These are phyloP conservation scores for Aplidium turbinatum DNA, from an alignment of 23 tunicate genomes.

Conservation along the genomic window DNA sequence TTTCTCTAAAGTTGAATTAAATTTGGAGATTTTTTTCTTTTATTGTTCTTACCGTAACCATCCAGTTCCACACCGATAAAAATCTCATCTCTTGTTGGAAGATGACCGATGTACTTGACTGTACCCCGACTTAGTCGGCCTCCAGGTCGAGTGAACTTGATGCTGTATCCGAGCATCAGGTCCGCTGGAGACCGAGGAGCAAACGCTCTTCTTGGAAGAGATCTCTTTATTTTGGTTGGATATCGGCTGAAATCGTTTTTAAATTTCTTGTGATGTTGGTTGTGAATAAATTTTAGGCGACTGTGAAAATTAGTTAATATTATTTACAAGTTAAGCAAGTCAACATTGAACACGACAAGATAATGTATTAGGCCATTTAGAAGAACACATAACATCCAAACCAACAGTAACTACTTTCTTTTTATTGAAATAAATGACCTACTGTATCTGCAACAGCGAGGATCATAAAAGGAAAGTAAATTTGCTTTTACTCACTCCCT, in stretches of 20 bases:
- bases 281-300: too few relatives aligned
- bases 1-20: too few relatives aligned
- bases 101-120: constrained; percentile 90
- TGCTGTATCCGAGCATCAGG: constrained; percentile 82
- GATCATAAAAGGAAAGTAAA: not conserved
- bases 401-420: not conserved
- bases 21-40: not conserved
- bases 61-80: constrained; percentile 92
- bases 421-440: not conserved
- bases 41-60: constrained; percentile 54
- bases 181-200: constrained; percentile 94
- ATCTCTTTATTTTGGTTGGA: constrained; percentile 65
- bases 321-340: not conserved
- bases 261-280: too few relatives aligned
- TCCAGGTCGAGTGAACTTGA: constrained; percentile 94
- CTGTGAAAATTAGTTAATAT: not conserved
- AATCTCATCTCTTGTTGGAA: constrained; percentile 80
- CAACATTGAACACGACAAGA: too few relatives aligned
- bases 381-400: not conserved
- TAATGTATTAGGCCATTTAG: too few relatives aligned
- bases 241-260: constrained; percentile 75
- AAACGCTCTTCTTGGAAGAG: constrained; percentile 87
- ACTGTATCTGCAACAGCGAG: not conserved
- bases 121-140: constrained; percentile 88
- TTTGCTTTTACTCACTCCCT: constrained; percentile 54